These are phyloP conservation scores for Eupeodes latifasciatus DNA, from an alignment of 2,888 invertebrate species.

Conservation along the genomic window DNA sequence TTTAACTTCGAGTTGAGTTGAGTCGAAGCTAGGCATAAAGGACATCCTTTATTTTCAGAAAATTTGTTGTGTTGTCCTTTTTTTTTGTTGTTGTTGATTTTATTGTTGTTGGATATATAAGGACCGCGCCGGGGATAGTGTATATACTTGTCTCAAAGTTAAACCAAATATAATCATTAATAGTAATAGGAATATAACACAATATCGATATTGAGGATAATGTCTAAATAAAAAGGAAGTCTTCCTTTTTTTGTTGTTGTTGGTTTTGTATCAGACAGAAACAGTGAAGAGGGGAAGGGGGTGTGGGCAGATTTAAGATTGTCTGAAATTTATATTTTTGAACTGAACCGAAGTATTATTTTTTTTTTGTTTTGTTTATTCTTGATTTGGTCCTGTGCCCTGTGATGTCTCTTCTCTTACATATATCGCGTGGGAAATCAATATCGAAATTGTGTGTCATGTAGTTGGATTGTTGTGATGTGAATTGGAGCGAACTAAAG, in stretches of 20 bases:
- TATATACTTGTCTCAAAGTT: slow-evolving; percentile 61
- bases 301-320: slow-evolving; percentile 24
- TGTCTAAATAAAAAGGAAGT: slow-evolving; percentile 72
- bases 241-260: slow-evolving; percentile 17
- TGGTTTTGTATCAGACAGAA: neutral
- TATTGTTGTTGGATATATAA: slow-evolving; percentile 5
- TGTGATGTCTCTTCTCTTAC: slow-evolving; percentile 33
- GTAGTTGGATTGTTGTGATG: slow-evolving; percentile 72
- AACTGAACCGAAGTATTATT: slow-evolving; percentile 6
- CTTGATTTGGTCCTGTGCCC: neutral
- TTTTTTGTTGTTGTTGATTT: slow-evolving; percentile 28
- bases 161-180: slow-evolving; percentile 76
- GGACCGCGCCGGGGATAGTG: slow-evolving; percentile 29
- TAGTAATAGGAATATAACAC: slow-evolving; percentile 72
- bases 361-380: neutral
- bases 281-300: neutral
- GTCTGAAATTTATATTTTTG: slow-evolving; percentile 45
- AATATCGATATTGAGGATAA: slow-evolving; percentile 71
- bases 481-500: slow-evolving; percentile 74
- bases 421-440: slow-evolving; percentile 76
- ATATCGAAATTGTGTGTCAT: slow-evolving; percentile 74
- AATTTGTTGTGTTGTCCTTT: slow-evolving; percentile 50
- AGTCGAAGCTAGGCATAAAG: neutral
- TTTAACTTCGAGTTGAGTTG: neutral
- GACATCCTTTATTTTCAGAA: slow-evolving; percentile 53